A percentile compares a stretch with the other conserved stretches of the same genome.
Conservation (phyloP, 2,888 invertebrate genomes). For the Stramonita haemastoma region DNA sequence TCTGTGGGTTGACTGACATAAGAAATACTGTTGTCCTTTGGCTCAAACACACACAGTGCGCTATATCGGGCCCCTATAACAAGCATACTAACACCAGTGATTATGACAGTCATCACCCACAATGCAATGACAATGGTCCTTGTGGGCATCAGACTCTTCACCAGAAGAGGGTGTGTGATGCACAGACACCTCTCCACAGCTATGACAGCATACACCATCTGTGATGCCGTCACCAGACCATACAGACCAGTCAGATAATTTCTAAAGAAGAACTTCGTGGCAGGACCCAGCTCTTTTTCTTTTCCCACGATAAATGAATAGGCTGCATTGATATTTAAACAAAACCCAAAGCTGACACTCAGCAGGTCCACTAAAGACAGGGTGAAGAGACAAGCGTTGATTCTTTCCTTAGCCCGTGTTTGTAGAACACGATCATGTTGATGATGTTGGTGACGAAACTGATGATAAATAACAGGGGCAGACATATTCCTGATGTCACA, state of each 20-base stretch:
- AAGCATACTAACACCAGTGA: neutral
- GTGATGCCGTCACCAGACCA: neutral
- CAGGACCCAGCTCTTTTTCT: neutral
- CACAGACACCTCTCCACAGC: slow-evolving; percentile 7
- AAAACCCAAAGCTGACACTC: neutral
- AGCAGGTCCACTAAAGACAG: slow-evolving; percentile 17
- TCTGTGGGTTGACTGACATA: neutral
- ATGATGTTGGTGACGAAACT: slow-evolving; percentile 10
- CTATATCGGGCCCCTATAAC: neutral
- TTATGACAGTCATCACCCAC: neutral
- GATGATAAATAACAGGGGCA: neutral
- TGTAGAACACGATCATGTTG: slow-evolving; percentile 21
- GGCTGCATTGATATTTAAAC: neutral
- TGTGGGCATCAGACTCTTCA: neutral
- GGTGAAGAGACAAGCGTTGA: slow-evolving; percentile 20
- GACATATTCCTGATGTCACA: neutral
- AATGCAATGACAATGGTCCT: neutral
- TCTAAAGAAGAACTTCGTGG: neutral
- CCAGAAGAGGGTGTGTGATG: neutral
- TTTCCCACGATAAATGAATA: neutral
- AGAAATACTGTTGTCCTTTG: neutral
- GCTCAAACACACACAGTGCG: neutral
- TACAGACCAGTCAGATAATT: neutral
- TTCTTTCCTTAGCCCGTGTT: slow-evolving; percentile 21
- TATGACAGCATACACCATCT: neutral